phyloP scores from a whole-genome alignment of 1,140 invertebrate genomes.

The Ridgeia piscesae region DNA sequence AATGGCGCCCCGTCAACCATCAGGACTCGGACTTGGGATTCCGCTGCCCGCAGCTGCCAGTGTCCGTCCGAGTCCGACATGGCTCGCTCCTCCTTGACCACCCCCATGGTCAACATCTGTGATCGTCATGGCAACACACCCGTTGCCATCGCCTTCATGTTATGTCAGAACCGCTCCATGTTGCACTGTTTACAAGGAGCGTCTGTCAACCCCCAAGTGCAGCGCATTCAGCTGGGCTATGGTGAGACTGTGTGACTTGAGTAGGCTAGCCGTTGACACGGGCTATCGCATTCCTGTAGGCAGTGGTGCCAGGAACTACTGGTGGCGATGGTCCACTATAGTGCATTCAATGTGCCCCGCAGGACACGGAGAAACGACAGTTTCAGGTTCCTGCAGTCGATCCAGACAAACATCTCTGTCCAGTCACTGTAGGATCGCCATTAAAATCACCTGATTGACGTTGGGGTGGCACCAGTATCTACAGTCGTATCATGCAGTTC shows the following conservation, averaged over 20 bases:
- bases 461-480: background rate
- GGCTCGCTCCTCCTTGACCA: conserved; percentile 2
- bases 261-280: background rate
- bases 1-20: background rate
- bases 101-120: background rate
- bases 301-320: background rate
- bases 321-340: background rate
- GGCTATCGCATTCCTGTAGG: background rate
- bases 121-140: conserved; percentile 12
- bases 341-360: background rate
- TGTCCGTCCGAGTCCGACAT: background rate
- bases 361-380: background rate
- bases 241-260: background rate
- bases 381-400: background rate
- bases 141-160: background rate
- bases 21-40: background rate
- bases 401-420: background rate
- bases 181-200: background rate
- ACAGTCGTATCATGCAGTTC: background rate
- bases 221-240: conserved; percentile 5
- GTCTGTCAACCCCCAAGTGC: background rate
- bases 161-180: background rate
- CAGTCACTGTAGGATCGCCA: background rate
- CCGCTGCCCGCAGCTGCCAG: background rate
- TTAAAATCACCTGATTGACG: background rate